Evolutionary conservation across 2,888 invertebrate genomes (phyloP), one percentile per base, ranked within the genome.

Genomic region (Uropetala carovei): DNA sequence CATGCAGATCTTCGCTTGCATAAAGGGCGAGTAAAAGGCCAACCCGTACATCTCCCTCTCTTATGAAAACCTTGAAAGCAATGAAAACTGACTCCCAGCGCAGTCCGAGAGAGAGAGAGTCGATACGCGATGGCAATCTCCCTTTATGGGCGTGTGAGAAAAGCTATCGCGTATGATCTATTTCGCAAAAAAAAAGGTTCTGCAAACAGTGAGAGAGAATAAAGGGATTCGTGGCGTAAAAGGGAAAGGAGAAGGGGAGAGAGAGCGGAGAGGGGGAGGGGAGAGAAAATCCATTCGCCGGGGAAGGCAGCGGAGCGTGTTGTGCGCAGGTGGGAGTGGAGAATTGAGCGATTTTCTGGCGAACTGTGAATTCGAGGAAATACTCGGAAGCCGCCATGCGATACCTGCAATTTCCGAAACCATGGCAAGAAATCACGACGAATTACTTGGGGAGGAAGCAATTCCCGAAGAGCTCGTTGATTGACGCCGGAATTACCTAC

Each of bases 231-330:
- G 43, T 43, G 43, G 43, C 43, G 43, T 7, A 16, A 57, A n/a
- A 83, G 14, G 75, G n/a, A 57, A 30, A 43, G 30, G 43, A 82
- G 91, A 84, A 85, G 92, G 92, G 85, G 83, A 92, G 91, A 93
- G 92, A 43, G 83, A 16, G 11, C 91, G 57, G 89, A 60, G 83
- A 83, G 64, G 60, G 56, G 43, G 93, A 92, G 93, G 93, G 93
- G 93, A 93, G 93, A 93, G 93, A 93, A 92, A 93, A 92, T 93
- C 93, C 94, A 93, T 94, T 94, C 94, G 93, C 93, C 93, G 92
- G 94, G 94, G 94, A 94, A 94, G 94, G 94, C 94, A 94, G 94
- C 94, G 94, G 94, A 94, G 94, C 94, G 94, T 94, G 94, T 93
- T 93, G 93, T 93, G 93, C 93, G 30, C 64, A 60, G 89, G 84